phyloP scores from a whole-genome alignment of 2,797 vertebrate genomes.

The Todus mexicanus region DNA sequence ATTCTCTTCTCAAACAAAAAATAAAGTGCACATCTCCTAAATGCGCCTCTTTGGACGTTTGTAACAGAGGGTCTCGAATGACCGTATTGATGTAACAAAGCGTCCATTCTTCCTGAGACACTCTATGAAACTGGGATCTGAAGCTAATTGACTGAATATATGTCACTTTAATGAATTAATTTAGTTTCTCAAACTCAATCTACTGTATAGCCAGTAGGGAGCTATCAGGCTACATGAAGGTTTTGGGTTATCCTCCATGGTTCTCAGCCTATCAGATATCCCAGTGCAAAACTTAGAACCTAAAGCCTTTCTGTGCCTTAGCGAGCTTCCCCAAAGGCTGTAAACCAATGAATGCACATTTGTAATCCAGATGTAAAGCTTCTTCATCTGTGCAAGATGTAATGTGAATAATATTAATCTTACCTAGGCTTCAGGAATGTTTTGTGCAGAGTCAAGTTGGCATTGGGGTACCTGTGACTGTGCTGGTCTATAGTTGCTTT shows the following conservation, averaged over 20 bases:
- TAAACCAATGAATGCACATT: not conserved
- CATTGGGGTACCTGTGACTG: not conserved
- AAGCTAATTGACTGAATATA: constrained; percentile 42
- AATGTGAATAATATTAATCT: not conserved
- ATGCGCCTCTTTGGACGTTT: not conserved
- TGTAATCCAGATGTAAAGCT: constrained; percentile 2
- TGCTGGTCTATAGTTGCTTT: not conserved
- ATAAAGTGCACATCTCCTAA: not conserved
- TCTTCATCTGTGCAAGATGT: not conserved
- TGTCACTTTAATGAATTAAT: constrained; percentile 50
- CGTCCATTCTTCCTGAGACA: not conserved
- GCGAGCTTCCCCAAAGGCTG: not conserved
- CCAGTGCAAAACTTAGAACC: not conserved
- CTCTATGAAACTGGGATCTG: not conserved
- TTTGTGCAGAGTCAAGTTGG: not conserved
- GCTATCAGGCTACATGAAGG: constrained; percentile 9
- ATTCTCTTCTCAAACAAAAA: not conserved
- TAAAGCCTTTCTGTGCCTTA: not conserved
- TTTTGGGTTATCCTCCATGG: not conserved
- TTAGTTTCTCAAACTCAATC: constrained; percentile 38
- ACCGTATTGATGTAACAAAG: constrained; percentile 4
- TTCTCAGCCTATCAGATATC: not conserved
- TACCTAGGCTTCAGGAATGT: not conserved
- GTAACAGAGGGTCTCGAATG: not conserved
- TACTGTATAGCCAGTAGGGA: constrained; percentile 26